Evolutionary conservation across 2,888 invertebrate species (phyloP), one percentile per base, ranked within the genome.

Genomic region (Polylopha cassiicola): DNA sequence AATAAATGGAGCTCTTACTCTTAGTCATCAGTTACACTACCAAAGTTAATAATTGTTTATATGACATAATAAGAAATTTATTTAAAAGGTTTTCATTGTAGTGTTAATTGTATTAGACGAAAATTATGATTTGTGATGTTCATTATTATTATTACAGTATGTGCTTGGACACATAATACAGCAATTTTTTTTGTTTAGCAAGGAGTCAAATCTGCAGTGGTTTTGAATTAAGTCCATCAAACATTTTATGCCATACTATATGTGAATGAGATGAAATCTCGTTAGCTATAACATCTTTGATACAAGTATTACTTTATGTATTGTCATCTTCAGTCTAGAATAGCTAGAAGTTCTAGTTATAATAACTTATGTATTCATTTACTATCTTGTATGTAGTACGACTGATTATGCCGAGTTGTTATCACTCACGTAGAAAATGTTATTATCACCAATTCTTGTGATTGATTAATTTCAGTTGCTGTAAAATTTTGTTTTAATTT

Each of bases 201-300:
- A n/a, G n/a, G n/a, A n/a, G n/a, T n/a, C n/a, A n/a, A n/a, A n/a
- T n/a, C n/a, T n/a, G n/a, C n/a, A n/a, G n/a, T n/a, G n/a, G n/a
- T n/a, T n/a, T n/a, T n/a, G n/a, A n/a, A n/a, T n/a, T 34, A 13
- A 9, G 7, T 13, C 26, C 9, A 7, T n/a, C n/a, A n/a, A n/a
- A n/a, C n/a, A n/a, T 26, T 14, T 18, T 34, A 26, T 23, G 16
- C 9, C 16, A 9, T 16, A 9, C 21, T 9, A 24, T 21, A 30
- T 30, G 36, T 41, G 36, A 30, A 41, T 41, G 41, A 41, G 41
- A 41, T 41, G 36, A 36, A 41, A 41, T 41, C 41, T 41, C 41
- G 30, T 30, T 36, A 41, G 41, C 21, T 28, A 8, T 33, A 39
- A 41, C 34, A 18, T 34, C n/a, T n/a, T 26, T 34, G 23, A 34